Evolutionary conservation across 2,888 invertebrate genomes (phyloP).

Genomic region (Lasioglossum vierecki): DNA sequence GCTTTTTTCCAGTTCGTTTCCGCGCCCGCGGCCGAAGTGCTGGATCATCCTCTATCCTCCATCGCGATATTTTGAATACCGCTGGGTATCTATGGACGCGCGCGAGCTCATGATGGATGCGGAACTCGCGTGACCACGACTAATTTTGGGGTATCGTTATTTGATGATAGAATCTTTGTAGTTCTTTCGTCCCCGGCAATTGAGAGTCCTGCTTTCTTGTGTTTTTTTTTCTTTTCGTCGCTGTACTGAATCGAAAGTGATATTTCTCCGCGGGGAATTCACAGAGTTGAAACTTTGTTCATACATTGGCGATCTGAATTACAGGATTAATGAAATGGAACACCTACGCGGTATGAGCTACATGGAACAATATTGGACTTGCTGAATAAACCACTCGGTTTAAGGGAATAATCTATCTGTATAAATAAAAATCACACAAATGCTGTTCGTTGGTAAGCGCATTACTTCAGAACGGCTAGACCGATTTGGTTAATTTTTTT

Average conservation of each 20-base stretch:
- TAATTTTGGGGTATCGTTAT: slow-evolving; percentile 3
- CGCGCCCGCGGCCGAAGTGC: neutral
- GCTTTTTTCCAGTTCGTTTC: no score
- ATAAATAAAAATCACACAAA: no score
- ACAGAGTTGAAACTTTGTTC: neutral
- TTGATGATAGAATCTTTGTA: slow-evolving; percentile 9
- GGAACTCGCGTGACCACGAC: neutral
- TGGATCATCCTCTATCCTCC: slow-evolving; percentile 9
- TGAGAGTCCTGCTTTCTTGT: neutral
- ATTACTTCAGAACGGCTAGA: no score
- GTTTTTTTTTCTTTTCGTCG: no score
- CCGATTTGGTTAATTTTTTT: no score
- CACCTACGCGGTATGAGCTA: no score
- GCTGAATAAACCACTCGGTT: no score
- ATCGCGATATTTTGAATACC: slow-evolving; percentile 21
- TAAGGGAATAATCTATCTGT: no score
- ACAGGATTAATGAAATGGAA: neutral
- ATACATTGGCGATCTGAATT: neutral
- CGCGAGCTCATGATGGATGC: neutral
- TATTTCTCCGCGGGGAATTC: neutral
- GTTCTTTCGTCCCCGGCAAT: slow-evolving; percentile 1
- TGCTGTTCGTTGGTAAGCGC: no score
- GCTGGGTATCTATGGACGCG: neutral
- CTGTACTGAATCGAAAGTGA: neutral
- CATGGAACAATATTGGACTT: no score